Evolutionary conservation across 2,888 invertebrate species (phyloP), one percentile per base, ranked within the genome.

Genomic region (Heliconius ethilla): DNA sequence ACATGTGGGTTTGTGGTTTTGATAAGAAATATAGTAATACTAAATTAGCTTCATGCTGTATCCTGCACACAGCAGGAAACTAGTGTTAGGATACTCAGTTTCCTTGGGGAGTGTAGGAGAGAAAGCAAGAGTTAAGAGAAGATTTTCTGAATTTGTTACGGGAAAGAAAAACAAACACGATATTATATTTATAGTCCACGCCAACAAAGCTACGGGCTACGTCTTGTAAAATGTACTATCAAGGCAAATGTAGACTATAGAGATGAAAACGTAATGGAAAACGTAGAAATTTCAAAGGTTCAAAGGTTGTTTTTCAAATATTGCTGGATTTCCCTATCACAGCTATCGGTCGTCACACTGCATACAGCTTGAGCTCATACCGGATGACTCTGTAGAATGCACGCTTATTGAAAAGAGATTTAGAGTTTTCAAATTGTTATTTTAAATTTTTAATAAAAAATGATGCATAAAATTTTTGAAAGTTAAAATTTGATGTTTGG

Each of bases 321-420:
- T 72, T 55, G 45, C 29, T 29, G 27, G 27, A 45, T 70, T 18
- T 51, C 11, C 5, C 51, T 59, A 29, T 55, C 51, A 18, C 51
- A 55, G 72, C n/a, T 59, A 25, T 72, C 59, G 15, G 55, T 37
- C 59, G 72, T 15, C 59, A 59, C 72, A 59, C 59, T 59, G n/a
- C 11, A 59, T 59, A 11, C n/a, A 72, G 72, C 72, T 33, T 3
- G 69, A 40, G 72, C 72, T 72, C 25, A 37, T 25, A 59, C 72
- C 59, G 59, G 72, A 72, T 72, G 72, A n/a, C 72, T 72, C 15
- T 55, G n/a, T 33, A 72, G n/a, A 72, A 33, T 72, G 6, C 72
- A 72, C 7, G 33, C 33, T 59, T 59, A 72, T 72, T 72, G 59
- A 72, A 72, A 59, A 59, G 6, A 59, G 33, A 33, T 72, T 72